Evolutionary conservation across 2,113 vertebrate species (phyloP).

Genomic region (Sceloporus undulatus): DNA sequence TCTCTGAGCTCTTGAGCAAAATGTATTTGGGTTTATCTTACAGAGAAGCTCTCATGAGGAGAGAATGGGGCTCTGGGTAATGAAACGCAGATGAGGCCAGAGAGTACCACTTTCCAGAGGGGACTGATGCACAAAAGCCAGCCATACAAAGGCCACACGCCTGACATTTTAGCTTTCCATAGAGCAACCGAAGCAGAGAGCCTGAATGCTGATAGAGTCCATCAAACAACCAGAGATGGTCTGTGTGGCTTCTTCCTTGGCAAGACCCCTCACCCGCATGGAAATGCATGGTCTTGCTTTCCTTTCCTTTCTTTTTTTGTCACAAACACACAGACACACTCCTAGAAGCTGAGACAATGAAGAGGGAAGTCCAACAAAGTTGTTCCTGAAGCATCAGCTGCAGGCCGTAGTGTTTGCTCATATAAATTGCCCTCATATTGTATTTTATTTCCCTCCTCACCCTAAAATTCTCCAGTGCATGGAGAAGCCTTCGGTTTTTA

Average conservation of each 20-base stretch:
- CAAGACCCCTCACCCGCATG: background rate
- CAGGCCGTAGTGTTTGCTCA: background rate
- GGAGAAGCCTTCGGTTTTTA: constrained; percentile 48
- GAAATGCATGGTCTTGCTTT: too few species aligned
- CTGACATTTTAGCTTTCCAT: background rate
- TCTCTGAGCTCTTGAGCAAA: too few species aligned
- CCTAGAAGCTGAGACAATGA: background rate
- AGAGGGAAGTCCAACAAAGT: background rate
- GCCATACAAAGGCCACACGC: background rate
- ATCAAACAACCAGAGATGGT: background rate
- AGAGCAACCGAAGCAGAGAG: background rate
- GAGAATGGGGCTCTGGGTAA: background rate
- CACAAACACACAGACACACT: background rate
- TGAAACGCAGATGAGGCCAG: background rate
- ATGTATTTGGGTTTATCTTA: too few species aligned
- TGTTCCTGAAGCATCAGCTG: background rate
- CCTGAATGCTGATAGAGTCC: background rate
- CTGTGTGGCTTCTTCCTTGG: background rate
- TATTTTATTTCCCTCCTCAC: background rate
- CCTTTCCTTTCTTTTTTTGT: background rate
- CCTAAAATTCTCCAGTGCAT: constrained; percentile 31
- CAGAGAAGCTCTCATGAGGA: too few species aligned
- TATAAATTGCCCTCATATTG: background rate
- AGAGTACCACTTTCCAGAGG: background rate
- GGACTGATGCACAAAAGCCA: background rate